Percentiles rank a stretch among this genome's conserved stretches.
Evolutionary conservation across 2,888 invertebrate species (phyloP).

Genomic region (Orthosia incerta): DNA sequence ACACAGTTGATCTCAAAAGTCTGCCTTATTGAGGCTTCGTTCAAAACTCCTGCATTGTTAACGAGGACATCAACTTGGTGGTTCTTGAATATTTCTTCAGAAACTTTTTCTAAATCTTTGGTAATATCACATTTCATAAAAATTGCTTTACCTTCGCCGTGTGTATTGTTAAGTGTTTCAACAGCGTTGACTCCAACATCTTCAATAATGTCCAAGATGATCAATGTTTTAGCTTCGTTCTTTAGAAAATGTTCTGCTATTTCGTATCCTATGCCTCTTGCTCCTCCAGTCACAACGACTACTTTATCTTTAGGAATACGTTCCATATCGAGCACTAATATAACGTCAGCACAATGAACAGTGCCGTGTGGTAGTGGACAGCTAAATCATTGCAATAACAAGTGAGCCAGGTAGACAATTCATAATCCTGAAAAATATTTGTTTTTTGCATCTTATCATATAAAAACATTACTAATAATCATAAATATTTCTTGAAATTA

Average conservation of each 20-base stretch:
- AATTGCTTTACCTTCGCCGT: constrained; percentile 82
- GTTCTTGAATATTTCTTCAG: constrained; percentile 67
- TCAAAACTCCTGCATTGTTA: constrained; percentile 81
- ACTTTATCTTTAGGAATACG: constrained; percentile 66
- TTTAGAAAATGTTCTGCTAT: constrained; percentile 83
- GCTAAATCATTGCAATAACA: background rate
- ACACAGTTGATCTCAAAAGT: constrained; percentile 76
- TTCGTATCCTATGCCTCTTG: constrained; percentile 87
- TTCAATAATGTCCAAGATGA: constrained; percentile 70
- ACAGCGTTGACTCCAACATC: constrained; percentile 75
- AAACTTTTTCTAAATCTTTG: constrained; percentile 81
- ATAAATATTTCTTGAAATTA: too few species aligned
- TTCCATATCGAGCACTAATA: constrained; percentile 50
- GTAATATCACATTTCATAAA: constrained; percentile 88
- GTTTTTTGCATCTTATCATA: background rate
- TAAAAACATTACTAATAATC: background rate
- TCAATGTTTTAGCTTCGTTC: constrained; percentile 74
- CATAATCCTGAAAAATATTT: background rate
- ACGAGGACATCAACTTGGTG: constrained; percentile 82
- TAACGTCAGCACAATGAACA: background rate
- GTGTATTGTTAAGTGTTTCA: constrained; percentile 79
- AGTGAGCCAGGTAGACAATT: background rate
- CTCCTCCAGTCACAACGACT: constrained; percentile 87
- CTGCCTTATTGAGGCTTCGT: constrained; percentile 64
- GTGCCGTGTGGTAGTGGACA: background rate